These are phyloP conservation scores for Priocnemis perturbator DNA, from an alignment of 2,888 invertebrate genomes.

Conservation along the genomic window DNA sequence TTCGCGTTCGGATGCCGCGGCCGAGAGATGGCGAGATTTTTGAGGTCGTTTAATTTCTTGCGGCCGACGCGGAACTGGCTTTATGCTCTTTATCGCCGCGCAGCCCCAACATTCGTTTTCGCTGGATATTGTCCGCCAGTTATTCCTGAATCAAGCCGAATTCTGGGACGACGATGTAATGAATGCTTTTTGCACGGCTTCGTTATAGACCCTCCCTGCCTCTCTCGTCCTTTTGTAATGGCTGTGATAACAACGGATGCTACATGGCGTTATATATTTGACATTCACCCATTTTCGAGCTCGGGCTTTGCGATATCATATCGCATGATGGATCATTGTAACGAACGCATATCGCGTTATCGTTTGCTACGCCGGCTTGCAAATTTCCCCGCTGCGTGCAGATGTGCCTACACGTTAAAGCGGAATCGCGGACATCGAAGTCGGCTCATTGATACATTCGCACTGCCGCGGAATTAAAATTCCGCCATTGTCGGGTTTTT, in stretches of 20 bases:
- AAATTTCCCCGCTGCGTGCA: too few species aligned
- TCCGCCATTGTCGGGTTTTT: too few species aligned
- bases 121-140: conserved; percentile 8
- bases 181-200: conserved; percentile 40
- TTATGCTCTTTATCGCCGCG: too few species aligned
- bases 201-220: conserved; percentile 24
- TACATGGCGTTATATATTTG: conserved; percentile 41
- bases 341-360: conserved; percentile 4
- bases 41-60: too few species aligned
- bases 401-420: too few species aligned
- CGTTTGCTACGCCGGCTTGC: neutral
- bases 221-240: conserved; percentile 26
- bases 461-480: too few species aligned
- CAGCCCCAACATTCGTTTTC: conserved; percentile 16
- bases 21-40: too few species aligned
- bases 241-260: conserved; percentile 26
- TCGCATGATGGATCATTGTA: conserved; percentile 29
- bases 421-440: too few species aligned
- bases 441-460: too few species aligned
- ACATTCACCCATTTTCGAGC: conserved; percentile 28
- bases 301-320: conserved; percentile 21
- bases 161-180: conserved; percentile 21
- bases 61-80: neutral
- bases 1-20: too few species aligned
- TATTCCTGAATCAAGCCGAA: conserved; percentile 19